Evolutionary conservation across 2,888 invertebrate species (phyloP).

Genomic region (Reticulitermes lucifugus): DNA sequence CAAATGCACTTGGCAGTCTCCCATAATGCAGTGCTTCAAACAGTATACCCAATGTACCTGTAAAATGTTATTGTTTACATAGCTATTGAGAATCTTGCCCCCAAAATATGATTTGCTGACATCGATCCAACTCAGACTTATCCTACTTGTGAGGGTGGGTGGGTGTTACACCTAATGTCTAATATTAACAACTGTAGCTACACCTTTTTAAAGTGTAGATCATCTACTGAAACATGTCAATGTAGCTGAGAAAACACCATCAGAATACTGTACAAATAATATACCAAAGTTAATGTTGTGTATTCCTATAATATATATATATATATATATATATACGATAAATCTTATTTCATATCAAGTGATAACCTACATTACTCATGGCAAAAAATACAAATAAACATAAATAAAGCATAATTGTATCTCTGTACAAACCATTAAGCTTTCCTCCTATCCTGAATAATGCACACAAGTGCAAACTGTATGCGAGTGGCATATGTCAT

Average conservation of each 20-base stretch:
- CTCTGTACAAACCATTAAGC: background rate
- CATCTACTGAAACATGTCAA: conserved; percentile 32
- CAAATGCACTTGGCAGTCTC: background rate
- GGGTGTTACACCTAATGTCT: background rate
- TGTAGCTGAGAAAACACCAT: conserved; percentile 33
- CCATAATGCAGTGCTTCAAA: background rate
- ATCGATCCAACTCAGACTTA: background rate
- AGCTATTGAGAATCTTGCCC: background rate
- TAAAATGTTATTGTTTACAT: background rate
- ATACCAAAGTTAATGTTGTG: conserved; percentile 33
- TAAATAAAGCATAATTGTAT: background rate
- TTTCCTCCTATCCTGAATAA: background rate
- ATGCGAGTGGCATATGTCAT: no score
- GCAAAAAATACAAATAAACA: conserved; percentile 9
- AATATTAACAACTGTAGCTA: background rate
- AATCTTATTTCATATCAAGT: conserved; percentile 28
- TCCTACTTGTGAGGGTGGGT: background rate
- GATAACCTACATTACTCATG: conserved; percentile 24
- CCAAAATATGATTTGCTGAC: background rate
- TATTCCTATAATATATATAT: conserved; percentile 18
- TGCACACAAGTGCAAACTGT: no score
- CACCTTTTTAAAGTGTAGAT: conserved; percentile 5
- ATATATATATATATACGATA: background rate
- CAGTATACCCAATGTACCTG: conserved; percentile 33
- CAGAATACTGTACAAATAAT: conserved; percentile 32